Evolutionary conservation across 2,797 vertebrate species (phyloP), one percentile per base, ranked within the genome.

Genomic region (Leucoraja ocellata): DNA sequence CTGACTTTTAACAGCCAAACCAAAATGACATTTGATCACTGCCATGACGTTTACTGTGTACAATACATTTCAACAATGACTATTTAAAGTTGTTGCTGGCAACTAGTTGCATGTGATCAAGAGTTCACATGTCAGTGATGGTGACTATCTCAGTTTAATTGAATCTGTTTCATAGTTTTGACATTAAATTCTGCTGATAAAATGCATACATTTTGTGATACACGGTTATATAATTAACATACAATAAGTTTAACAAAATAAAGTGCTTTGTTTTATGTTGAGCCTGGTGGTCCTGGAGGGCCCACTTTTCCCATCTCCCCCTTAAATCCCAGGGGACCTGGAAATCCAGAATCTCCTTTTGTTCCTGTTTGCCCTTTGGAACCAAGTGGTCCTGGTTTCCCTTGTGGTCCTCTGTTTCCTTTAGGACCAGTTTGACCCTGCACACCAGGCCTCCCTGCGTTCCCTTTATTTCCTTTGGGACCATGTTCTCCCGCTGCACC

Each of bases 391-490:
- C 98, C 98, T 0, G 94, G 94, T 0, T 93, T 61, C 4, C 98
- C 98, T 11, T 96, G 95, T 73, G 94, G 71, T 0, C 98, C 98
- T 3, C 95, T 68, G 25, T 98, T 98, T 36, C 98, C 98, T 94
- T 98, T 98, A 84, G 96, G 95, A 3, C 98, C 98, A 1, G 93
- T 96, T 80, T 96, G 96, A 88, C 97, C 98, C 93, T 93, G 96
- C 1, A 94, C 93, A 1, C 98, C 98, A 16, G 96, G 95, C 79
- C 80, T 95, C 84, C 98, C 98, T 1, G 96, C 94, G 94, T 96
- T 95, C 4, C 98, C 98, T 93, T 98, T 99, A 6, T 94, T 94
- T 91, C 98, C 98, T 95, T 98, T 98, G 80, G 96, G 18, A 39
- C 98, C 98, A 0, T 94, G 93, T 4, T 94, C 92, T 0, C 98